A percentile compares a stretch with the other conserved stretches of the same genome.
Conservation (phyloP, 1,140 invertebrate genomes). For the Ooceraea biroi region DNA sequence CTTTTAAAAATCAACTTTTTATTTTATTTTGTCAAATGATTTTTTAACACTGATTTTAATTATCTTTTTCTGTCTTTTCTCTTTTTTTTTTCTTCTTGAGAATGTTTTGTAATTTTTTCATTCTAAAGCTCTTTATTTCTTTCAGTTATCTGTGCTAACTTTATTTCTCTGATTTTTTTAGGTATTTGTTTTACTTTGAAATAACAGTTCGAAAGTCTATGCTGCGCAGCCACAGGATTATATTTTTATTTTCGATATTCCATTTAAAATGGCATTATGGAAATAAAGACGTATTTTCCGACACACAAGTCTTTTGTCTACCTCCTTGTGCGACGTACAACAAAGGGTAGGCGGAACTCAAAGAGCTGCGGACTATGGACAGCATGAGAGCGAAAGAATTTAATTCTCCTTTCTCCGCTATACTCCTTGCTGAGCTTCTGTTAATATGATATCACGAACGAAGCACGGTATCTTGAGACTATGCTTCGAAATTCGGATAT, state of each 20-base stretch:
- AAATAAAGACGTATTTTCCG: constrained; percentile 34
- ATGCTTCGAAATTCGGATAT: constrained; percentile 5
- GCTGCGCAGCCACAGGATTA: not conserved
- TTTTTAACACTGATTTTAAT: not conserved
- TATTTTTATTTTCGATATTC: constrained; percentile 13
- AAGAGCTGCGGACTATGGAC: constrained; percentile 28
- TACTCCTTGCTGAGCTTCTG: not conserved
- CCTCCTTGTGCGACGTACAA: not conserved
- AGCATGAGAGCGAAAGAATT: constrained; percentile 46
- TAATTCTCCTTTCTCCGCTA: constrained; percentile 27
- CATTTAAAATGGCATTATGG: constrained; percentile 44
- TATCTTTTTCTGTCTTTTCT: not conserved
- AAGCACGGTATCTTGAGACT: constrained; percentile 15
- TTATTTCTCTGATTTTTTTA: not conserved
- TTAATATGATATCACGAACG: constrained; percentile 35
- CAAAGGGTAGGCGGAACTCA: constrained; percentile 29
- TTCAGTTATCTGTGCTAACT: not conserved
- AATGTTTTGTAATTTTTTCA: not conserved
- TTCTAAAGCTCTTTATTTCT: not conserved
- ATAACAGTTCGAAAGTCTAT: not conserved
- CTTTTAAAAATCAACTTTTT: not conserved
- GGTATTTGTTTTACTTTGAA: not conserved
- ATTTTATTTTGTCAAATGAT: not conserved
- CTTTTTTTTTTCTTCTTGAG: not conserved
- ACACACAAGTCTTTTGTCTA: constrained; percentile 19